Conservation (phyloP, 2,113 vertebrate species). For the Engystomops pustulosus region DNA sequence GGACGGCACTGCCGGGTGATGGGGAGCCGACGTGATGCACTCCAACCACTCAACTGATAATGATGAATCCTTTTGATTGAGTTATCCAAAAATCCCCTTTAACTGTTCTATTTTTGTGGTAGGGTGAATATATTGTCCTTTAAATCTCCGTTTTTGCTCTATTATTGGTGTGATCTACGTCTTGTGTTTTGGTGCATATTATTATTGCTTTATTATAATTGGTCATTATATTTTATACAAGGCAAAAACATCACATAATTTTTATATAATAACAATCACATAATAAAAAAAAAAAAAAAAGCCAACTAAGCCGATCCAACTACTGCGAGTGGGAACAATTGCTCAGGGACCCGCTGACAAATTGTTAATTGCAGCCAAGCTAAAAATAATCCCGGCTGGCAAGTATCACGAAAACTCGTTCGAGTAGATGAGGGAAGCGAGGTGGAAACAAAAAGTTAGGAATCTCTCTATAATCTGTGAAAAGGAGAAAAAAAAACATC, state of each 20-base stretch:
- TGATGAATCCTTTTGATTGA: too few species aligned
- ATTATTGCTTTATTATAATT: too few species aligned
- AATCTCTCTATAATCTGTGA: not conserved
- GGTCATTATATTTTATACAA: not conserved
- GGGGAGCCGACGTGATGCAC: too few species aligned
- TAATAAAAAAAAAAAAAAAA: not conserved
- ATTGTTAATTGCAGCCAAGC: slow-evolving; percentile 32
- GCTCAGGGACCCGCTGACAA: not conserved
- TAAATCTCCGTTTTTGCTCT: not conserved
- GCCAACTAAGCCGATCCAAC: not conserved
- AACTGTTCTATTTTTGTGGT: too few species aligned
- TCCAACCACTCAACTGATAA: too few species aligned
- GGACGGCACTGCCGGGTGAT: too few species aligned
- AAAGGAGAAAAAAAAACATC: not conserved
- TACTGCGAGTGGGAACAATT: not conserved
- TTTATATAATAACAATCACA: not conserved
- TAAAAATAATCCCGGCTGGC: slow-evolving; percentile 18
- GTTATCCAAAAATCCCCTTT: too few species aligned
- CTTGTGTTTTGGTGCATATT: not conserved
- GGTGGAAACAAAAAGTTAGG: not conserved
- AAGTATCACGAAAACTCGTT: slow-evolving; percentile 3
- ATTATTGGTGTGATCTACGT: not conserved
- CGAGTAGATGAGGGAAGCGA: slow-evolving; percentile 1
- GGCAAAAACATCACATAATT: not conserved
- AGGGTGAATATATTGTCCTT: too few species aligned